Evolutionary conservation across 2,888 invertebrate species (phyloP), one percentile per base, ranked within the genome.

Genomic region (Priocnemis perturbator): DNA sequence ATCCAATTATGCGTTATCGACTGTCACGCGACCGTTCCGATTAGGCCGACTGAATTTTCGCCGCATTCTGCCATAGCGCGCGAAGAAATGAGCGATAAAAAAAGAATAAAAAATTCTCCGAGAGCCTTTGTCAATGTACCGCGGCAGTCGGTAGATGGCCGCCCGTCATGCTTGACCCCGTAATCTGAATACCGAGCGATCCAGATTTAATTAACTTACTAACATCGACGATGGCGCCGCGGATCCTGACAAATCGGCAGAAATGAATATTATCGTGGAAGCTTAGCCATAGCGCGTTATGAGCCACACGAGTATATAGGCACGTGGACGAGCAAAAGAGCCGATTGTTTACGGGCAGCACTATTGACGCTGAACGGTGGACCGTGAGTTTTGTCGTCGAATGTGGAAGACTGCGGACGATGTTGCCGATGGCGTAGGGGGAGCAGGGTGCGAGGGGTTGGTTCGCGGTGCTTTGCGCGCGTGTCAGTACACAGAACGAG

Each of bases 201-300:
- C 53, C 37, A 23, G 56, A 63, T 67, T 74, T 71, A 68, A 78
- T 69, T 66, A 58, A 47, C 47, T 21, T 20, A 62, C 50, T 60
- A 64, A 68, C 69, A 64, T 56, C 37, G 26, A 62, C 37, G 45
- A 15, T 23, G 20, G 19, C 56, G 47, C 26, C 48, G 37, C 50
- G 50, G 21, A 1, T 4, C n/a, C 17, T 61, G 48, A 64, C 57
- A 50, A 50, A 58, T 69, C 66, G 69, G 26, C 64, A 59, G 62
- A 65, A 78, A 78, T 78, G 79, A 71, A 71, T 76, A 79, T 76
- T 79, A 65, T 61, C 64, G 48, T 11, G 53, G 9, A 61, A 59
- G 48, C 66, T 58, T 58, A 58, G 48, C 50, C 20, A 17, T 21
- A 50, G 45, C 37, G 61, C 66, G 73, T 78, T 73, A 73, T 67